phyloP scores from a whole-genome alignment of 2,888 invertebrate species.

The Scaeva pyrastri region DNA sequence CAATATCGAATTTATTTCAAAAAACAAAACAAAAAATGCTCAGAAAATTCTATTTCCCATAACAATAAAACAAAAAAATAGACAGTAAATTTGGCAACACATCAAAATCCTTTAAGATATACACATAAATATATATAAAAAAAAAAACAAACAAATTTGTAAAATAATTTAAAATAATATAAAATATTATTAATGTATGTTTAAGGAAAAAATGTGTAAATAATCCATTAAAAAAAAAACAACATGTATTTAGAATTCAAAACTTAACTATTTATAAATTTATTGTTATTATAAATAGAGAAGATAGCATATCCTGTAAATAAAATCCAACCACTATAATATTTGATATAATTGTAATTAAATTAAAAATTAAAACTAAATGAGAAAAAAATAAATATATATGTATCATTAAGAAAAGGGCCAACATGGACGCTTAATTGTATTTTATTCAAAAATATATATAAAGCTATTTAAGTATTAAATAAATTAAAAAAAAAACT shows the following conservation, averaged over 20 bases:
- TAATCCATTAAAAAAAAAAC: not conserved
- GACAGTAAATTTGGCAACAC: constrained; percentile 10
- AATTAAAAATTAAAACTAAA: not conserved
- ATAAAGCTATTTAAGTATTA: too few species aligned
- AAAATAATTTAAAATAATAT: constrained; percentile 7
- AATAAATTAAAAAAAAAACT: constrained; percentile 21
- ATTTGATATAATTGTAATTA: constrained; percentile 24
- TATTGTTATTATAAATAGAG: not conserved
- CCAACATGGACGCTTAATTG: constrained; percentile 72
- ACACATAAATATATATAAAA: not conserved
- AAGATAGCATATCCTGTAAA: constrained; percentile 58
- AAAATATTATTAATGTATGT: not conserved
- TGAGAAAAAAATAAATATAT: constrained; percentile 6
- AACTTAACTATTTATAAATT: not conserved
- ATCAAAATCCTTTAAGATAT: constrained; percentile 15
- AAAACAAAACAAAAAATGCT: too few species aligned
- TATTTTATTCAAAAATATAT: constrained; percentile 66
- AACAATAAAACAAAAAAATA: not conserved
- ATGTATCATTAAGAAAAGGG: constrained; percentile 41
- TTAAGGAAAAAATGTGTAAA: not conserved
- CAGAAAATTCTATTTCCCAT: constrained; percentile 10
- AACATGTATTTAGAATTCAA: not conserved
- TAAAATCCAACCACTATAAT: constrained; percentile 16
- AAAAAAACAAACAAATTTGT: constrained; percentile 7
- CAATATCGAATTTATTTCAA: constrained; percentile 20